Evolutionary conservation across 2,888 invertebrate species (phyloP), one percentile per base, ranked within the genome.

Genomic region (Eudemis profundana): DNA sequence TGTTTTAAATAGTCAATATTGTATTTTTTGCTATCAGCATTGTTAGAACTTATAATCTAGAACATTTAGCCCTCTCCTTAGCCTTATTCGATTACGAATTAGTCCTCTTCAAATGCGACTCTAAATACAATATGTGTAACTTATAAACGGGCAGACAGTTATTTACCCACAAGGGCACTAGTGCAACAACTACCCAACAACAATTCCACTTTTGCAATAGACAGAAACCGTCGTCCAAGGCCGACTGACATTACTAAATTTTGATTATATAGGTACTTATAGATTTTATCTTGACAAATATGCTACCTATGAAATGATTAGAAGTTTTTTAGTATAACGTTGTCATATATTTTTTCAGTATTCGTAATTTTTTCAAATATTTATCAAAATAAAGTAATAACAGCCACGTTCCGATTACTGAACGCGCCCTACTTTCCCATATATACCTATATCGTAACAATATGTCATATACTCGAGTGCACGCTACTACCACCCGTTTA

Each of bases 131-230:
- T n/a, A 33, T 33, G 5, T 42, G 7, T 21, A 44, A 33, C 21
- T 44, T 53, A 51, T 23, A 53, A 61, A 61, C 61, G 51, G 51
- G 44, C 44, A 42, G 61, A 10, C 27, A 15, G 42, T 10, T 44
- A 44, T 42, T 23, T 40, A 61, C 44, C 50, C 23, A 17, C 33
- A 36, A 61, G 53, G 44, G 61, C 61, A 61, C 51, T 44, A 51
- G 51, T 61, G 61, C 61, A 23, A n/a, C 10, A 44, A 15, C 8
- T 54, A 44, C 36, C 33, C 15, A 19, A 51, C 29, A 27, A 54
- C 27, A 23, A 29, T 42, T 17, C 40, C 0, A 33, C 4, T 17
- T 29, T 51, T 15, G 8, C 8, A 27, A 47, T 14, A 1, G 17
- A 12, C 17, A 50, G 17, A 33, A 50, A 29, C n/a, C n/a, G n/a